Conservation (phyloP, 2,888 invertebrate genomes). For the Exephanes ischioxanthus region DNA sequence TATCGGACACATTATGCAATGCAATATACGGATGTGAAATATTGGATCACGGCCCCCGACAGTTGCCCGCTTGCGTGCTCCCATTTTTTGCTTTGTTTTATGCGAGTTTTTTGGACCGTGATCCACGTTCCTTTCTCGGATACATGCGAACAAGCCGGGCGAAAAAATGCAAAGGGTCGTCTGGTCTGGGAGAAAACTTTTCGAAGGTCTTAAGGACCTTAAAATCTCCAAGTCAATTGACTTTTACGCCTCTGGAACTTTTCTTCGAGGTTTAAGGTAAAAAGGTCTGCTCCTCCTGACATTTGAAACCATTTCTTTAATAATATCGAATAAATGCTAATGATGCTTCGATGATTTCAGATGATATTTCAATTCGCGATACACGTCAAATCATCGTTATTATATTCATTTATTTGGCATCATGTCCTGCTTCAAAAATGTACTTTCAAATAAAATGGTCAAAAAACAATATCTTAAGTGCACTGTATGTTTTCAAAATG, state of each 20-base stretch:
- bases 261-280: neutral
- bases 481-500: too few relatives aligned
- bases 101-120: neutral
- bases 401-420: neutral
- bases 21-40: neutral
- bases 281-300: neutral
- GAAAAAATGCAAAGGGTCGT: slow-evolving; percentile 41
- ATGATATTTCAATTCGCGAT: too few relatives aligned
- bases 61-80: neutral
- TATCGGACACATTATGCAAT: neutral
- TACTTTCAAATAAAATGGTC: too few relatives aligned
- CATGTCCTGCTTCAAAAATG: neutral
- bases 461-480: too few relatives aligned
- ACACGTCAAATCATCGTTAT: neutral
- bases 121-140: slow-evolving; percentile 19
- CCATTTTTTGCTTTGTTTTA: neutral
- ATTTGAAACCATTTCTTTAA: neutral
- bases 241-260: neutral
- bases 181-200: slow-evolving; percentile 13
- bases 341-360: too few relatives aligned
- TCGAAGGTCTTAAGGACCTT: slow-evolving; percentile 17
- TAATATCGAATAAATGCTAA: too few relatives aligned
- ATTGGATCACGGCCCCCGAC: neutral
- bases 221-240: slow-evolving; percentile 19
- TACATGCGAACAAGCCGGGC: slow-evolving; percentile 41